These are phyloP conservation scores for Aphidius colemani DNA, from an alignment of 2,888 invertebrate genomes.

Conservation along the genomic window DNA sequence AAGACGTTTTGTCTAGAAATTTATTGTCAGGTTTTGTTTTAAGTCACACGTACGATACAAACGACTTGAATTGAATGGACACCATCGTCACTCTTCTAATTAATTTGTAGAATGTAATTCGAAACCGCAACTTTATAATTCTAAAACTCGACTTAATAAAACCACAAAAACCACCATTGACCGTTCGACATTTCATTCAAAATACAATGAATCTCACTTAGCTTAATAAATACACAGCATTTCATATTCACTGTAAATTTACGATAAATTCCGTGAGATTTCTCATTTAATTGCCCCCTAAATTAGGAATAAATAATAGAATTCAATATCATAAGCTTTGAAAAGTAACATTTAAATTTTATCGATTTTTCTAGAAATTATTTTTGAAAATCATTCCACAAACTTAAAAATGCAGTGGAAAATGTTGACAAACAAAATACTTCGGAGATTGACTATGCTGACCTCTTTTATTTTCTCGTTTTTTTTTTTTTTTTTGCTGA, in stretches of 20 bases:
- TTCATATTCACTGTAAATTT: too few species aligned
- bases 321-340: too few species aligned
- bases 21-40: too few species aligned
- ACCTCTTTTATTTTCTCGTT: too few species aligned
- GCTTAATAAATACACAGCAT: not conserved
- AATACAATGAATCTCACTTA: not conserved
- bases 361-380: too few species aligned
- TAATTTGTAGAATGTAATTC: slow-evolving; percentile 39
- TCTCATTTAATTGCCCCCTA: not conserved
- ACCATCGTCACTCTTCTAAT: slow-evolving; percentile 42
- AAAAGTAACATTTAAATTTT: too few species aligned
- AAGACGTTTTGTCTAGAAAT: too few species aligned
- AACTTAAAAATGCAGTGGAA: slow-evolving; percentile 1
- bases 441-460: slow-evolving; percentile 35
- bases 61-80: slow-evolving; percentile 42
- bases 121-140: slow-evolving; percentile 27
- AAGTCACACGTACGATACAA: slow-evolving; percentile 11
- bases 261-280: not conserved
- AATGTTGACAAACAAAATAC: slow-evolving; percentile 21
- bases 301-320: not conserved
- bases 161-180: slow-evolving; percentile 29
- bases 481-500: too few species aligned
- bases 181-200: slow-evolving; percentile 22
- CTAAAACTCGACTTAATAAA: too few species aligned
- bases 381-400: too few species aligned